phyloP scores from a whole-genome alignment of 2,113 vertebrate species.

The Mystacornis crossleyi region DNA sequence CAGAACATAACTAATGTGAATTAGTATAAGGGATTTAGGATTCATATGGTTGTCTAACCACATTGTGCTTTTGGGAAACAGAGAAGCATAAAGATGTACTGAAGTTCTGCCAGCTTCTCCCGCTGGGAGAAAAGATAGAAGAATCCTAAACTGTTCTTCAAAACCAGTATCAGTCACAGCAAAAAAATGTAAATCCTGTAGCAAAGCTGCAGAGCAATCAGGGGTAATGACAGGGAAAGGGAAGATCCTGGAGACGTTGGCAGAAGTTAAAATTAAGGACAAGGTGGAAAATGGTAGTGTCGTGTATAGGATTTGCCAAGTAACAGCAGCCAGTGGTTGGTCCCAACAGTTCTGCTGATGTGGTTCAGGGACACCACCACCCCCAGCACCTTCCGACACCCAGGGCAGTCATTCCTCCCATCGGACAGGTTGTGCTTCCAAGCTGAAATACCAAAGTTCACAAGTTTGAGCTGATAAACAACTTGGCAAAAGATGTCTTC shows the following conservation, averaged over 20 bases:
- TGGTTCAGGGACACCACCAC: neutral
- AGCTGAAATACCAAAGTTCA: neutral
- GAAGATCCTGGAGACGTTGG: neutral
- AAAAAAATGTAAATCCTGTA: neutral
- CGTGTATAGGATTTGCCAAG: rapidly evolving
- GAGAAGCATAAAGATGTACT: neutral
- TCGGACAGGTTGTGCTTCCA: neutral
- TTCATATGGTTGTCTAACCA: neutral
- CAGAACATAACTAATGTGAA: neutral
- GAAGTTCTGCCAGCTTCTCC: neutral
- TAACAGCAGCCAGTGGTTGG: neutral
- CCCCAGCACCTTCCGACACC: neutral
- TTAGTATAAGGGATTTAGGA: neutral
- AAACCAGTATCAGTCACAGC: neutral
- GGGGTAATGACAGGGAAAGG: neutral
- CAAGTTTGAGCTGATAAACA: neutral
- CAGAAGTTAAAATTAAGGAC: neutral
- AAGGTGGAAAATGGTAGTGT: neutral
- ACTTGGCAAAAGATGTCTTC: neutral
- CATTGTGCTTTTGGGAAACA: neutral
- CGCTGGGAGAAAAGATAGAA: neutral
- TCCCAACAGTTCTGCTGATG: neutral
- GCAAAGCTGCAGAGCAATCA: neutral
- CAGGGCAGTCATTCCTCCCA: rapidly evolving
- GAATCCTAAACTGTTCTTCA: neutral